phyloP scores from a whole-genome alignment of 2,888 invertebrate species.

The Tetranychus truncatus region DNA sequence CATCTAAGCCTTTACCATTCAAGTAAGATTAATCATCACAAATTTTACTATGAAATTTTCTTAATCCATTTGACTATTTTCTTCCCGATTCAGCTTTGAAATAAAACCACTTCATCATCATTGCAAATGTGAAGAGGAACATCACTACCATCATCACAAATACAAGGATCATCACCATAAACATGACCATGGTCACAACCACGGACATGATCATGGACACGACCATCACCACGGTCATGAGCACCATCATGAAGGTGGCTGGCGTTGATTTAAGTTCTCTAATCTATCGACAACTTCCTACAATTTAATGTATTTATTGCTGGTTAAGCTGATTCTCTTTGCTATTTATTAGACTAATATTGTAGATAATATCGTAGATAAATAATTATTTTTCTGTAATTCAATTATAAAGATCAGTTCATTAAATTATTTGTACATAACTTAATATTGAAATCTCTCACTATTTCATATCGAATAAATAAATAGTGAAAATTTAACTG shows the following conservation, averaged over 20 bases:
- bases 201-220: background rate
- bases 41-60: background rate
- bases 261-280: background rate
- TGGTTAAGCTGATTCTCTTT: no score
- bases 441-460: no score
- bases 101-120: background rate
- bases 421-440: no score
- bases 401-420: no score
- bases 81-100: background rate
- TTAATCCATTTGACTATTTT: background rate
- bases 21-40: background rate
- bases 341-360: no score
- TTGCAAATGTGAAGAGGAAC: slow-evolving; percentile 2
- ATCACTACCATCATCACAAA: slow-evolving; percentile 7
- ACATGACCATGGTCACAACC: slow-evolving; percentile 1
- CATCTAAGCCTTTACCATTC: background rate
- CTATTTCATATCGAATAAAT: no score
- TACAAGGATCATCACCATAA: slow-evolving; percentile 2
- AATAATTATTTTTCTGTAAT: no score
- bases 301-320: no score
- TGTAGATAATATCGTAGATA: no score
- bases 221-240: background rate
- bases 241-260: background rate
- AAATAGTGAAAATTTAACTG: no score
- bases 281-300: background rate